Conservation (phyloP, 2,888 invertebrate genomes). For the Ennomos fuscantarius region DNA sequence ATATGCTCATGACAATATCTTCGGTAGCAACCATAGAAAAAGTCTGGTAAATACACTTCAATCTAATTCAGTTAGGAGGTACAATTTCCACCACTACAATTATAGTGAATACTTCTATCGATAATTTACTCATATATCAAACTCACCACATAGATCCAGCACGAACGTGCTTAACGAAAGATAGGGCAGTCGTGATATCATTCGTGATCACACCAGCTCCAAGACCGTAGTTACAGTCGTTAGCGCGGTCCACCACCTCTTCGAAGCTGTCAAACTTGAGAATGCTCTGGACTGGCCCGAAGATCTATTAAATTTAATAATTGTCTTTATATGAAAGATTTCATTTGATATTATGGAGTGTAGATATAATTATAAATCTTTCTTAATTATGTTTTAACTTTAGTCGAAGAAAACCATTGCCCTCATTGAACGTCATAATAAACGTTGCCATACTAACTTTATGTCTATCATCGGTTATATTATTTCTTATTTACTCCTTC, state of each 20-base stretch:
- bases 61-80: too few relatives aligned
- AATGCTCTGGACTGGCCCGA: conserved; percentile 96
- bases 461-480: background rate
- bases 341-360: too few relatives aligned
- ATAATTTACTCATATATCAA: conserved; percentile 1
- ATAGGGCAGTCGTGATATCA: conserved; percentile 91
- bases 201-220: conserved; percentile 95
- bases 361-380: too few relatives aligned
- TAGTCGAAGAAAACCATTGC: too few relatives aligned
- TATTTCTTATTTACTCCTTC: background rate
- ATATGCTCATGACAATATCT: too few relatives aligned
- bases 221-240: conserved; percentile 93
- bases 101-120: background rate
- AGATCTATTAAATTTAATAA: conserved; percentile 86
- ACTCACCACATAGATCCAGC: conserved; percentile 92
- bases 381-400: too few relatives aligned
- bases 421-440: too few relatives aligned
- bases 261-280: conserved; percentile 92
- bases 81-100: too few relatives aligned
- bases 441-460: background rate
- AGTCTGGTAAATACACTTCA: background rate
- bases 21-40: background rate
- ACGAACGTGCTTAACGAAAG: conserved; percentile 90
- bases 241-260: conserved; percentile 94
- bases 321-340: background rate